These are phyloP conservation scores for Drosophila ananassae DNA, from an alignment of 1,140 invertebrate species.

Conservation along the genomic window DNA sequence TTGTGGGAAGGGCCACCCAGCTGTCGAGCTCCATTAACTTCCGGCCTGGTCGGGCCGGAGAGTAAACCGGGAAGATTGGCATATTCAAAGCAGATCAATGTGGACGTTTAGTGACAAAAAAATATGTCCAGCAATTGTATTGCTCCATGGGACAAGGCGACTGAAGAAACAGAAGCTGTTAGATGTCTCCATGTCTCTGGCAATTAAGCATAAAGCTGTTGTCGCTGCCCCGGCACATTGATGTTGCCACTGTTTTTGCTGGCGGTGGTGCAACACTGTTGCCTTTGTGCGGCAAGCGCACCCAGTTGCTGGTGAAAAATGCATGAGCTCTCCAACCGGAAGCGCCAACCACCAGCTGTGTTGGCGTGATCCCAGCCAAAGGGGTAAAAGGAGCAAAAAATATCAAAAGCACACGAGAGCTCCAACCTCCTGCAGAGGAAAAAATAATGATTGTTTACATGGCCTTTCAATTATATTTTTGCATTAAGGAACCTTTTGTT, in stretches of 20 bases:
- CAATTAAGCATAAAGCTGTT: conserved; percentile 68
- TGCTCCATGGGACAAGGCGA: background rate
- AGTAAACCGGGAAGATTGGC: conserved; percentile 28
- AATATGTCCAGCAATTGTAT: conserved; percentile 13
- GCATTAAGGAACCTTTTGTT: too few species aligned
- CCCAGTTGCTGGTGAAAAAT: conserved; percentile 59
- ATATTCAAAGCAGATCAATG: conserved; percentile 48
- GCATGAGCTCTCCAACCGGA: conserved; percentile 57
- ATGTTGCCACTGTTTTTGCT: conserved; percentile 18
- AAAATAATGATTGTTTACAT: background rate
- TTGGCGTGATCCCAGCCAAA: conserved; percentile 49
- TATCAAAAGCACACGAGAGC: background rate
- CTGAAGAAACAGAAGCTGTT: conserved; percentile 2
- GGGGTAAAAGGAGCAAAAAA: conserved; percentile 31
- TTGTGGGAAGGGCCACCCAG: conserved; percentile 17
- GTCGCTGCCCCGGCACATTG: conserved; percentile 48
- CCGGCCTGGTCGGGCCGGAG: conserved; percentile 8
- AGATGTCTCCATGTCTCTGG: conserved; percentile 50
- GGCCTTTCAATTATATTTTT: too few species aligned
- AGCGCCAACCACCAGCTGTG: conserved; percentile 62
- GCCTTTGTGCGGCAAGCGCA: conserved; percentile 14
- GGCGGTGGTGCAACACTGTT: conserved; percentile 33
- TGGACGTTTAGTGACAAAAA: conserved; percentile 8
- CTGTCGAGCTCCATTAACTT: conserved; percentile 60
- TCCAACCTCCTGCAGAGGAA: background rate